phyloP scores from a whole-genome alignment of 2,888 invertebrate species.

The Pandemis cinnamomeana region DNA sequence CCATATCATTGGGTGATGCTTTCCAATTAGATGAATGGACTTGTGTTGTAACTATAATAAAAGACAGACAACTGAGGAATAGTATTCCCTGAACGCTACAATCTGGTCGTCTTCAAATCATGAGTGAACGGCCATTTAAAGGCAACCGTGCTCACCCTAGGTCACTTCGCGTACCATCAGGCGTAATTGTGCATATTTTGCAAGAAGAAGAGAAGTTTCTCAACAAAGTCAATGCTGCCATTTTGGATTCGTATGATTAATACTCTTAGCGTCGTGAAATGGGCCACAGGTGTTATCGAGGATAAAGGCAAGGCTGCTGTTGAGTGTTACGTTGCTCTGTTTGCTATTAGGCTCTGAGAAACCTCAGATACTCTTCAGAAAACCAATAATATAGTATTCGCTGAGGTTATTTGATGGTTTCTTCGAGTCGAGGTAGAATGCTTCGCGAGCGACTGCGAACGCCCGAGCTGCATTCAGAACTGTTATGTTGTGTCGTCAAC shows the following conservation, averaged over 20 bases:
- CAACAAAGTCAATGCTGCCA: neutral
- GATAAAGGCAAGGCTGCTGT: neutral
- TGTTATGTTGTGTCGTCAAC: neutral
- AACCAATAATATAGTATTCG: neutral
- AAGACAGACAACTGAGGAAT: too few species aligned
- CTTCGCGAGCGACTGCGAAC: constrained; percentile 1
- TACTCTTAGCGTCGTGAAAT: neutral
- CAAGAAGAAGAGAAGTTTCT: neutral
- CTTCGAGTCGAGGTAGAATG: neutral
- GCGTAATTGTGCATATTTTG: neutral
- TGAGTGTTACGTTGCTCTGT: neutral
- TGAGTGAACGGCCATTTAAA: too few species aligned
- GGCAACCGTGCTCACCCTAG: too few species aligned
- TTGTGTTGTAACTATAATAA: neutral
- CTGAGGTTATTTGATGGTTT: neutral
- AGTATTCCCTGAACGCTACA: too few species aligned
- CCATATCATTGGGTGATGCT: too few species aligned
- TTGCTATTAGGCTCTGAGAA: neutral
- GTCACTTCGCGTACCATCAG: neutral
- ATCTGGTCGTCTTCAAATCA: too few species aligned
- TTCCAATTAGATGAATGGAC: neutral
- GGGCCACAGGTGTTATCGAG: neutral
- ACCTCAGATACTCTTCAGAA: neutral
- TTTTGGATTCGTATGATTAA: neutral
- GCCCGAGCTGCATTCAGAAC: neutral